Conservation (phyloP, 2,888 invertebrate genomes). For the Resseliella maxima region DNA sequence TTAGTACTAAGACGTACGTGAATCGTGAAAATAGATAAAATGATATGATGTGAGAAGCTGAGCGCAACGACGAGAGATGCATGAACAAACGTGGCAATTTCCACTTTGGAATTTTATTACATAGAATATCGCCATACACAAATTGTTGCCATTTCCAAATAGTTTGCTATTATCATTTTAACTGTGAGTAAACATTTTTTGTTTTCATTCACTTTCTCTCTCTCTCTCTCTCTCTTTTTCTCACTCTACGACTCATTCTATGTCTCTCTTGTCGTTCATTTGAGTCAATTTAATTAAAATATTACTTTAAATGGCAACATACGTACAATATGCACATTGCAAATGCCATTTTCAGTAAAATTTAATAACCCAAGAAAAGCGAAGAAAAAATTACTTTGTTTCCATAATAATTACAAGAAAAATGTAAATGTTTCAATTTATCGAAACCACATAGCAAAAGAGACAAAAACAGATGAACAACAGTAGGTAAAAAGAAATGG, state of each 20-base stretch:
- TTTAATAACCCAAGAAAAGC: slow-evolving; percentile 36
- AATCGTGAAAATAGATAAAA: slow-evolving; percentile 42
- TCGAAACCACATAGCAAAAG: neutral
- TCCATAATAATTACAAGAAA: slow-evolving; percentile 13
- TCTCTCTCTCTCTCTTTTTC: neutral
- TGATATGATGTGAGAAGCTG: slow-evolving; percentile 48
- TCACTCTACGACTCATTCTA: neutral
- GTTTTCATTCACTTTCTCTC: neutral
- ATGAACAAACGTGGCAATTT: slow-evolving; percentile 47
- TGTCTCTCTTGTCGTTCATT: neutral
- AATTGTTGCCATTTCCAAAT: slow-evolving; percentile 41
- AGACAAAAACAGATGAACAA: neutral
- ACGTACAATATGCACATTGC: neutral
- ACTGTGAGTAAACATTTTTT: slow-evolving; percentile 21
- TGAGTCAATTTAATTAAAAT: slow-evolving; percentile 26
- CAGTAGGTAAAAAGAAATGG: neutral
- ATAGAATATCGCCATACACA: slow-evolving; percentile 39
- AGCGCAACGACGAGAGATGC: slow-evolving; percentile 45
- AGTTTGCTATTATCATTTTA: slow-evolving; percentile 39
- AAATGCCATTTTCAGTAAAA: neutral
- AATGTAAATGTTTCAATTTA: slow-evolving; percentile 48
- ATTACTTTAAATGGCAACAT: slow-evolving; percentile 12
- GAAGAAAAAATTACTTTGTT: neutral
- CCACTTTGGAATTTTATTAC: slow-evolving; percentile 48
- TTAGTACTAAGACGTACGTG: slow-evolving; percentile 1